These are phyloP conservation scores for Eremophila alpestris DNA, from an alignment of 2,797 vertebrate genomes.

Conservation along the genomic window DNA sequence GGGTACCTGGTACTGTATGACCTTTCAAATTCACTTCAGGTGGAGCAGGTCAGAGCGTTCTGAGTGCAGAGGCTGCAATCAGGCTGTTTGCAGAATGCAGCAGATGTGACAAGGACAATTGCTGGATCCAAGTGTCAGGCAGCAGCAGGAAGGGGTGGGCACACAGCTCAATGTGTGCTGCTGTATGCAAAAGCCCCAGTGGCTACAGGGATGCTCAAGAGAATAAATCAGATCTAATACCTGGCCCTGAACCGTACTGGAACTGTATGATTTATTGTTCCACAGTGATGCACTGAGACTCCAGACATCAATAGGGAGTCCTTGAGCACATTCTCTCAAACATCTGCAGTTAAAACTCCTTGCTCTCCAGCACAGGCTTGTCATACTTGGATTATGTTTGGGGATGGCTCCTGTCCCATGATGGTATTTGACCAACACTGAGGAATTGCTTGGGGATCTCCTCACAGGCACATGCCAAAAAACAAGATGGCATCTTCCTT, in stretches of 20 bases:
- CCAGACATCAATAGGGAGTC: too few species aligned
- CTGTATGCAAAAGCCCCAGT: not conserved
- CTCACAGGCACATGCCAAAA: not conserved
- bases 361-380: not conserved
- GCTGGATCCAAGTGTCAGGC: not conserved
- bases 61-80: fast-evolving
- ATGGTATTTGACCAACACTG: not conserved
- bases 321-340: not conserved
- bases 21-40: not conserved
- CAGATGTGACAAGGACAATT: not conserved
- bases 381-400: not conserved
- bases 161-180: fast-evolving
- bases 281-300: too few species aligned
- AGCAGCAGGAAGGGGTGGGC: not conserved
- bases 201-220: not conserved
- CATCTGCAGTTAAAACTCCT: not conserved
- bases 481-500: not conserved
- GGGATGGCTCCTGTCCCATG: not conserved
- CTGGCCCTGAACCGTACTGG: not conserved
- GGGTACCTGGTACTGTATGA: fast-evolving
- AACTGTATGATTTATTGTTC: not conserved
- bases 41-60: not conserved
- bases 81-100: not conserved
- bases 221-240: not conserved
- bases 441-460: not conserved